These are phyloP conservation scores for Apostichopus japonicus DNA, from an alignment of 35 echinoderm and acorn worm genomes.

Conservation along the genomic window DNA sequence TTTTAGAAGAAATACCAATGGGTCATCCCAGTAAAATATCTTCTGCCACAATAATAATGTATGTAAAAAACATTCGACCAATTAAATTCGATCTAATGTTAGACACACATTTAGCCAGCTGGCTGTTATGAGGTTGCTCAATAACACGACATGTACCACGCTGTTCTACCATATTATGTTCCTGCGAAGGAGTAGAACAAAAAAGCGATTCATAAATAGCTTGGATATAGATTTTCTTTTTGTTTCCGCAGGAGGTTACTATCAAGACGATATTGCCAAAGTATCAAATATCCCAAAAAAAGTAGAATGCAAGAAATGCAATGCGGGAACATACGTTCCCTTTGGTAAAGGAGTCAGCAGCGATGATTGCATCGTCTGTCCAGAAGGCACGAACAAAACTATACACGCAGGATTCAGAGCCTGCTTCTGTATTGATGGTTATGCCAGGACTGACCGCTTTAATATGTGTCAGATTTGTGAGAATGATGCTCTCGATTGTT, in stretches of 20 bases:
- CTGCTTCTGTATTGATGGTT: conserved; percentile 39
- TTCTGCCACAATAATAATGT: too few species aligned
- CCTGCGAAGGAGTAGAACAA: too few species aligned
- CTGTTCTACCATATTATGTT: too few species aligned
- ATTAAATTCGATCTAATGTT: too few species aligned
- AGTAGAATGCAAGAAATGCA: conserved; percentile 36
- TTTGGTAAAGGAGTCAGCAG: not conserved
- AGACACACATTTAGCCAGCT: too few species aligned
- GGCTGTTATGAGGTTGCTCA: too few species aligned
- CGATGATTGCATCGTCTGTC: conserved; percentile 45
- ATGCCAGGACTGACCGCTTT: conserved; percentile 42
- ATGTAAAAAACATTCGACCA: too few species aligned
- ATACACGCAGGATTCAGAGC: conserved; percentile 25
- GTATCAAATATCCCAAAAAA: not conserved
- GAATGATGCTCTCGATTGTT: conserved; percentile 31
- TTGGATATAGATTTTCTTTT: not conserved
- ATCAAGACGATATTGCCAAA: conserved; percentile 35
- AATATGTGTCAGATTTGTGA: conserved; percentile 2
- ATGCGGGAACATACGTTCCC: conserved; percentile 22
- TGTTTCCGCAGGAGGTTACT: conserved; percentile 54
- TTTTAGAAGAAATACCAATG: too few species aligned
- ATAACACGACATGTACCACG: too few species aligned
- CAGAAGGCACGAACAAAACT: conserved; percentile 49
- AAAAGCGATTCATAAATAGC: too few species aligned
- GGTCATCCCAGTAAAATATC: too few species aligned